Conservation (phyloP, 1,140 invertebrate genomes). For the Zaprionus inermis region DNA sequence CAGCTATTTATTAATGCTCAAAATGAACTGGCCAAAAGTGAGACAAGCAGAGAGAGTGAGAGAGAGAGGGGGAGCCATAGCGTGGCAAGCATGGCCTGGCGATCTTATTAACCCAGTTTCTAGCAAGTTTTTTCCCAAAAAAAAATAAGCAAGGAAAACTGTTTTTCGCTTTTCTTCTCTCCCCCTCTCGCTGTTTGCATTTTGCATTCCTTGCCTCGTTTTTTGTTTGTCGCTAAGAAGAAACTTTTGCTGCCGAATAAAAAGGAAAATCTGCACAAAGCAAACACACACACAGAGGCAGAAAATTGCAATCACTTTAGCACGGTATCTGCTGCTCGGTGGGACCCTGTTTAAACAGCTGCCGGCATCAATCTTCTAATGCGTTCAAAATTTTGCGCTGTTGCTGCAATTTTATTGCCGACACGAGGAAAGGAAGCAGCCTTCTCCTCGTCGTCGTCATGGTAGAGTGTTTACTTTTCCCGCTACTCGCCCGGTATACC, state of each 20-base stretch:
- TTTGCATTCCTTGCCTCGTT: constrained; percentile 57
- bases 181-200: constrained; percentile 59
- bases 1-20: constrained; percentile 74
- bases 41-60: not conserved
- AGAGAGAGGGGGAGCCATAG: not conserved
- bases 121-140: constrained; percentile 27
- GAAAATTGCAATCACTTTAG: constrained; percentile 77
- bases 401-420: constrained; percentile 65
- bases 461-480: constrained; percentile 41
- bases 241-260: constrained; percentile 60
- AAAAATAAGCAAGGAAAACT: constrained; percentile 44
- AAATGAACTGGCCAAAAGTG: constrained; percentile 28
- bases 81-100: constrained; percentile 44
- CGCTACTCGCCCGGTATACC: constrained; percentile 27
- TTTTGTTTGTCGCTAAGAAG: constrained; percentile 51
- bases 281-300: constrained; percentile 55
- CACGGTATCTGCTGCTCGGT: constrained; percentile 7
- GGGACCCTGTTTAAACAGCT: constrained; percentile 63
- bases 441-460: not conserved
- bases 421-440: constrained; percentile 21
- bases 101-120: constrained; percentile 79
- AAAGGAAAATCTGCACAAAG: constrained; percentile 72
- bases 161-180: constrained; percentile 36
- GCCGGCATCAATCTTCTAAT: constrained; percentile 81
- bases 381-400: constrained; percentile 77